A percentile compares a stretch with the other conserved stretches of the same genome.
Evolutionary conservation across 1,140 invertebrate species (phyloP).

Genomic region (Lepidurus arcticus): DNA sequence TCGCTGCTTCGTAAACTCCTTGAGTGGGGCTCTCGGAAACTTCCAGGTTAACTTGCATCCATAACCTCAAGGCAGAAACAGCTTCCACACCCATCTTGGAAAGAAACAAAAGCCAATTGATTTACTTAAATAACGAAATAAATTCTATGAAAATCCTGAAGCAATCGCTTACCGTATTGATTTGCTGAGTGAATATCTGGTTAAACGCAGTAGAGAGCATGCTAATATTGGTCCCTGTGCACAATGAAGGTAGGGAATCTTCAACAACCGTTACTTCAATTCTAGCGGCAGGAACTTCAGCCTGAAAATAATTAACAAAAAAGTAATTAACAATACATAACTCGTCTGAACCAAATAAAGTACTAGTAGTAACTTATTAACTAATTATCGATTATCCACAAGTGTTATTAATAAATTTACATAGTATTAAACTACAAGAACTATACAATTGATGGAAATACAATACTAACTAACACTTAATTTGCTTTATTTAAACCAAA

Average conservation of each 20-base stretch:
- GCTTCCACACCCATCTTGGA: slow-evolving; percentile 35
- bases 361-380: too few relatives aligned
- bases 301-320: not conserved
- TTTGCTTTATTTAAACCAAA: too few relatives aligned
- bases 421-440: too few relatives aligned
- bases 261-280: not conserved
- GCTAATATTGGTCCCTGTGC: not conserved
- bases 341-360: not conserved
- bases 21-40: not conserved
- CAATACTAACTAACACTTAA: too few relatives aligned
- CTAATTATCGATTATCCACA: too few relatives aligned
- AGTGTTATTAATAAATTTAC: too few relatives aligned
- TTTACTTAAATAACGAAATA: not conserved
- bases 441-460: too few relatives aligned
- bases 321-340: not conserved
- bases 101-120: not conserved
- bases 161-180: not conserved
- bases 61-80: slow-evolving; percentile 24
- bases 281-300: not conserved
- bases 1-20: slow-evolving; percentile 45
- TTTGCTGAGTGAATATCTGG: not conserved
- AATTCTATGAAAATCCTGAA: not conserved
- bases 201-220: not conserved
- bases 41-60: slow-evolving; percentile 27
- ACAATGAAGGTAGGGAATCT: not conserved